These are phyloP conservation scores for Trichonephila clavipes DNA, from an alignment of 1,140 invertebrate genomes.

Conservation along the genomic window DNA sequence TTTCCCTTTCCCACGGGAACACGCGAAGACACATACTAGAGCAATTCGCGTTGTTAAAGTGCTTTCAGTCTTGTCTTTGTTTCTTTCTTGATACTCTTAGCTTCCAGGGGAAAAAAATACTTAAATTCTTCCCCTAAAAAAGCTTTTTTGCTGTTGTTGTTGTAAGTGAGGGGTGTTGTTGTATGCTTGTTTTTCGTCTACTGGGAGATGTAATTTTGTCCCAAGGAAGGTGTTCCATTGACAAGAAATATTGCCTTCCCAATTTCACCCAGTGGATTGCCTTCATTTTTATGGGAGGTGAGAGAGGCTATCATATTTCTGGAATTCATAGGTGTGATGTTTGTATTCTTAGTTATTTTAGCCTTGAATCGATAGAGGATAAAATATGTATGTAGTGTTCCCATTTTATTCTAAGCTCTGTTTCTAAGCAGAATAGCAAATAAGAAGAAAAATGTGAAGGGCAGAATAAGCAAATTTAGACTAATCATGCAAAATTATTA, in stretches of 20 bases:
- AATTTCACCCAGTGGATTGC: slow-evolving; percentile 30
- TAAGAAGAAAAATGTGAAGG: too few species aligned
- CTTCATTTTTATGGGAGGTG: not conserved
- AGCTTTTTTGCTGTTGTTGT: not conserved
- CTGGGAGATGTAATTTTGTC: slow-evolving; percentile 39
- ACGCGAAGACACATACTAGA: slow-evolving; percentile 39
- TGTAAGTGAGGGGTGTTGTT: not conserved
- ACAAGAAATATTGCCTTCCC: not conserved
- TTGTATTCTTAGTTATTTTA: not conserved
- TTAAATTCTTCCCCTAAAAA: slow-evolving; percentile 9
- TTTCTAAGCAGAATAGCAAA: too few species aligned
- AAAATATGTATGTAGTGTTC: too few species aligned
- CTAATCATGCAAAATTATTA: too few species aligned
- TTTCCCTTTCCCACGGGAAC: not conserved
- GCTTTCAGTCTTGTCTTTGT: not conserved
- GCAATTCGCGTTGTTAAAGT: slow-evolving; percentile 60
- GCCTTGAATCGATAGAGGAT: too few species aligned
- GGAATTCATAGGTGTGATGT: slow-evolving; percentile 1
- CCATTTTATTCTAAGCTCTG: too few species aligned
- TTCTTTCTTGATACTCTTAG: not conserved
- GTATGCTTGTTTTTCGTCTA: slow-evolving; percentile 27
- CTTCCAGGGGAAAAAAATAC: not conserved
- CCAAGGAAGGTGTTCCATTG: not conserved
- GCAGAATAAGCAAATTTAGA: too few species aligned
- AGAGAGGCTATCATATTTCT: not conserved